Percentiles rank a stretch among this genome's conserved stretches.
phyloP scores from a whole-genome alignment of 2,888 invertebrate species.

The Amphiduros pacificus region DNA sequence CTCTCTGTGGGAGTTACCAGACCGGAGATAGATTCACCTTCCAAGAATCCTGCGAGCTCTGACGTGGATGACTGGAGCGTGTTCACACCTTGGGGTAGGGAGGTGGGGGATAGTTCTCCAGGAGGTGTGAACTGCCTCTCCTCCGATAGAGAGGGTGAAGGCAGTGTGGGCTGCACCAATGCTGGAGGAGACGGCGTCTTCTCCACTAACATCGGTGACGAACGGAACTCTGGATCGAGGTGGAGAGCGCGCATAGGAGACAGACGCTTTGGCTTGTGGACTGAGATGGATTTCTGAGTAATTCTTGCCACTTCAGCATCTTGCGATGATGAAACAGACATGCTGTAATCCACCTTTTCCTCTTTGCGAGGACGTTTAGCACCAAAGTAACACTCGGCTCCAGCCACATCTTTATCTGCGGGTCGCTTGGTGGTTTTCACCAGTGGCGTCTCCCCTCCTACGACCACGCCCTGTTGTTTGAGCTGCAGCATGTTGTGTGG shows the following conservation, averaged over 20 bases:
- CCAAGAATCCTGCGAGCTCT: not conserved
- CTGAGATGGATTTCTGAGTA: not conserved
- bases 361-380: constrained; percentile 3
- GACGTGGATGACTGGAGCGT: not conserved
- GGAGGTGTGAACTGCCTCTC: not conserved
- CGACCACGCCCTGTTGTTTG: not conserved
- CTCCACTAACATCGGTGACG: constrained; percentile 26
- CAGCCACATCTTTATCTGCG: not conserved
- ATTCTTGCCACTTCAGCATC: constrained; percentile 7
- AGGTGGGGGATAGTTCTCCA: not conserved
- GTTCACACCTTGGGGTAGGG: not conserved
- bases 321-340: no score
- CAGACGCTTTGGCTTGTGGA: no score
- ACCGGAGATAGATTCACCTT: not conserved
- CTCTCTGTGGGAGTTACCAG: not conserved
- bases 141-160: not conserved
- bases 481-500: no score
- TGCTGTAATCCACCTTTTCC: not conserved
- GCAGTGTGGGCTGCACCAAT: not conserved
- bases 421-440: not conserved
- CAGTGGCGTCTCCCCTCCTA: no score
- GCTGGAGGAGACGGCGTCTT: constrained; percentile 10
- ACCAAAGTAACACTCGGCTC: constrained; percentile 9
- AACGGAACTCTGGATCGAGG: constrained; percentile 38
- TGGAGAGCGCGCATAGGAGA: constrained; percentile 40